A percentile compares a stretch with the other conserved stretches of the same genome.
Evolutionary conservation across 2,888 invertebrate species (phyloP).

Genomic region (Esperia sulphurella): DNA sequence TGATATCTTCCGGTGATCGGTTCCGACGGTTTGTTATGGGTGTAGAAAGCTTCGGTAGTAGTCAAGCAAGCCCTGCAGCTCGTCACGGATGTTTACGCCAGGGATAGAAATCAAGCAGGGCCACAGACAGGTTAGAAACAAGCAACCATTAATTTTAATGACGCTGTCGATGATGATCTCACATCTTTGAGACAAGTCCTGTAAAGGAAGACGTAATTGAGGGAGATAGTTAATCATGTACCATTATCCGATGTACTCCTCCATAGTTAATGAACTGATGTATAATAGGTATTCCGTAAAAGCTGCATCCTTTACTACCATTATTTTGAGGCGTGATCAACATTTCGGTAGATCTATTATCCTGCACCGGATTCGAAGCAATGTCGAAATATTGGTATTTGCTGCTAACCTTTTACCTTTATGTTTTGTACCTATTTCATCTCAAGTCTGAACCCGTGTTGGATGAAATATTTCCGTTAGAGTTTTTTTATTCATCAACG

Average conservation of each 20-base stretch:
- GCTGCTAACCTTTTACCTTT: slow-evolving; percentile 63
- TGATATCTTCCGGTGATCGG: slow-evolving; percentile 54
- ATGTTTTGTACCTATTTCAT: slow-evolving; percentile 58
- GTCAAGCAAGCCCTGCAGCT: slow-evolving; percentile 44
- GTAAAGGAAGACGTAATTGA: slow-evolving; percentile 33
- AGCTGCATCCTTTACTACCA: background rate
- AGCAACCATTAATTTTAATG: slow-evolving; percentile 31
- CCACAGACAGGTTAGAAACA: slow-evolving; percentile 39
- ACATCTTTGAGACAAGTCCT: slow-evolving; percentile 26
- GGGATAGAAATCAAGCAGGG: slow-evolving; percentile 49
- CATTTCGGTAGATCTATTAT: slow-evolving; percentile 11
- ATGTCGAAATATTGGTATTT: slow-evolving; percentile 46
- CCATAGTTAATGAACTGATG: background rate
- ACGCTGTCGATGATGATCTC: slow-evolving; percentile 21
- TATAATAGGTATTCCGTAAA: background rate
- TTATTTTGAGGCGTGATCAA: background rate
- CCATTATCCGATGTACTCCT: background rate
- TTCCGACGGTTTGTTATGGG: slow-evolving; percentile 40
- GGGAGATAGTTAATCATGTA: slow-evolving; percentile 8
- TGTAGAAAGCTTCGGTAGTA: slow-evolving; percentile 52
- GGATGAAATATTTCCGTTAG: slow-evolving; percentile 58
- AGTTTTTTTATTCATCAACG: slow-evolving; percentile 40
- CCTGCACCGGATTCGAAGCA: slow-evolving; percentile 15
- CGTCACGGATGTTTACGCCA: slow-evolving; percentile 53
- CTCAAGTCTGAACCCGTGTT: slow-evolving; percentile 42